Evolutionary conservation across 1,140 invertebrate species (phyloP).

Genomic region (Dryas iulia): DNA sequence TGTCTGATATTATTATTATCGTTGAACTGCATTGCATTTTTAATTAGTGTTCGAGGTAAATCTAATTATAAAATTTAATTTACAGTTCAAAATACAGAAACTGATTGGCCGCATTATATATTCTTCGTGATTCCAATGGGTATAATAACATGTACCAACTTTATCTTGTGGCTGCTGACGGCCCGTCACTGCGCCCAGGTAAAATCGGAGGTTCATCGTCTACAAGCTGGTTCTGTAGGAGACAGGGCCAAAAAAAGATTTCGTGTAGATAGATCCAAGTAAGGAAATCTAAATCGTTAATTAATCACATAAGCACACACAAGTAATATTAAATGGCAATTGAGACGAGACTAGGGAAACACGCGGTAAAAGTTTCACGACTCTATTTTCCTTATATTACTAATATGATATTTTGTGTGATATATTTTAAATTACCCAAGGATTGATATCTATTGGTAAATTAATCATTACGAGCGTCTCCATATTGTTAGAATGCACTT

Average conservation of each 20-base stretch:
- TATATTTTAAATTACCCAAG: background rate
- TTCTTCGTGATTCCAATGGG: conserved; percentile 84
- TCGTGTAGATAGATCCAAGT: conserved; percentile 84
- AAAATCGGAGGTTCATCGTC: conserved; percentile 84
- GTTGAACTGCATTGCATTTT: too few relatives aligned
- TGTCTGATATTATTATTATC: too few relatives aligned
- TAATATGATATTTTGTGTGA: background rate
- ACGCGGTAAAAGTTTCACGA: background rate
- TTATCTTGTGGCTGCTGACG: conserved; percentile 85
- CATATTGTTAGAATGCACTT: too few relatives aligned
- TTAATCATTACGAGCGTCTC: too few relatives aligned
- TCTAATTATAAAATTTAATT: conserved; percentile 8
- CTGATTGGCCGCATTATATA: conserved; percentile 79
- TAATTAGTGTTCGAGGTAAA: background rate
- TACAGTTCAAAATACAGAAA: conserved; percentile 60
- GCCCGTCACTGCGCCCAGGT: conserved; percentile 84
- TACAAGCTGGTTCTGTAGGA: conserved; percentile 79
- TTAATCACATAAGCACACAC: background rate
- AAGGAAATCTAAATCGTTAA: conserved; percentile 40
- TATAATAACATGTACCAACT: conserved; percentile 82
- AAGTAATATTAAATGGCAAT: background rate
- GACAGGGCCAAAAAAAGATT: conserved; percentile 80
- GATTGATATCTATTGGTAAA: too few relatives aligned
- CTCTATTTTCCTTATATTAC: background rate
- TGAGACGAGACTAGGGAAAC: background rate